Evolutionary conservation across 2,888 invertebrate genomes (phyloP).

Genomic region (Yponomeuta evonymella): DNA sequence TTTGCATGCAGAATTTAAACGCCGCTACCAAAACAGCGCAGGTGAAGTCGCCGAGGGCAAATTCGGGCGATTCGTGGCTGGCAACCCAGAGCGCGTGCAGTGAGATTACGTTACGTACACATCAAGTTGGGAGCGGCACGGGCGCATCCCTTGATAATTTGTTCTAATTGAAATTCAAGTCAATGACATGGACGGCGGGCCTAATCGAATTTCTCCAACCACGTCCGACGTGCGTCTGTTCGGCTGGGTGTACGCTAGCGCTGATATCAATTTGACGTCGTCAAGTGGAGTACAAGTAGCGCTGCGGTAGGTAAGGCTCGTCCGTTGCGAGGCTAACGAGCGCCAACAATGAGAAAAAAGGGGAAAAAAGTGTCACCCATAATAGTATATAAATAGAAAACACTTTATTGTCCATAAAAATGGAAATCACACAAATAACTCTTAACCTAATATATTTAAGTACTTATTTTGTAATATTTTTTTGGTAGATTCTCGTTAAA

Average conservation of each 20-base stretch:
- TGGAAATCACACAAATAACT: too few species aligned
- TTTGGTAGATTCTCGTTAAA: too few species aligned
- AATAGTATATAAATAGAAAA: too few species aligned
- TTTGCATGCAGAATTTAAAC: too few species aligned
- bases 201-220: slow-evolving; percentile 73
- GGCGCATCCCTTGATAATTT: slow-evolving; percentile 74
- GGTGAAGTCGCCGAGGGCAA: slow-evolving; percentile 18
- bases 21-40: too few species aligned
- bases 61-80: background rate
- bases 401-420: too few species aligned
- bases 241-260: slow-evolving; percentile 17
- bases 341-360: too few species aligned
- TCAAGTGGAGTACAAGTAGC: background rate
- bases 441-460: too few species aligned
- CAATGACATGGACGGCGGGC: slow-evolving; percentile 77
- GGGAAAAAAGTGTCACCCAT: too few species aligned
- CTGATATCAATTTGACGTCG: slow-evolving; percentile 16
- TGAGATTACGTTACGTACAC: slow-evolving; percentile 49
- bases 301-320: background rate
- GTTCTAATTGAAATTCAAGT: slow-evolving; percentile 83
- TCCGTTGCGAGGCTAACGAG: too few species aligned
- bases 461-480: too few species aligned
- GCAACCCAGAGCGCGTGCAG: slow-evolving; percentile 14
- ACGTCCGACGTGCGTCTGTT: slow-evolving; percentile 35
- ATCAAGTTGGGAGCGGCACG: slow-evolving; percentile 59